These are phyloP conservation scores for Spodoptera litura DNA, from an alignment of 1,140 invertebrate species.

Conservation along the genomic window DNA sequence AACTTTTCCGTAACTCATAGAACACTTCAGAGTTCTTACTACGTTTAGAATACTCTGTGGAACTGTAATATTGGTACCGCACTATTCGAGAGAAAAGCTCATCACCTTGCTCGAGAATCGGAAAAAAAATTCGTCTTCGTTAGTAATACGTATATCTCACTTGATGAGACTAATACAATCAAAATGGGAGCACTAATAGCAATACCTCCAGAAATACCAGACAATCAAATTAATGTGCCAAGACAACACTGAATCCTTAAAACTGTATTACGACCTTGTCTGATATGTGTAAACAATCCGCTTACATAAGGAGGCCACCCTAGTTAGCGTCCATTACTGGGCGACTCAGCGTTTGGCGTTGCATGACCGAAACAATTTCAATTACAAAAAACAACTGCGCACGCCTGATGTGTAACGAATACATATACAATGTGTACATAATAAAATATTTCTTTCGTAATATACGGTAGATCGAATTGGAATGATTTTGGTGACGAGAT, in stretches of 20 bases:
- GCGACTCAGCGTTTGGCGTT: conserved; percentile 34
- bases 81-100: too few relatives aligned
- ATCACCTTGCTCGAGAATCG: too few relatives aligned
- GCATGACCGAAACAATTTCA: conserved; percentile 61
- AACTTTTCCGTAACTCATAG: too few relatives aligned
- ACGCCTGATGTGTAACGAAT: conserved; percentile 37
- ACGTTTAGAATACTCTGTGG: too few relatives aligned
- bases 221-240: conserved; percentile 19
- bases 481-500: neutral
- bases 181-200: neutral
- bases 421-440: conserved; percentile 34
- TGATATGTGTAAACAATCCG: conserved; percentile 58
- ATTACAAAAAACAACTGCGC: conserved; percentile 50
- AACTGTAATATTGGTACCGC: too few relatives aligned
- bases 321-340: conserved; percentile 51
- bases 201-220: neutral
- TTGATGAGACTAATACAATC: too few relatives aligned
- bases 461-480: conserved; percentile 8
- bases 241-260: conserved; percentile 39
- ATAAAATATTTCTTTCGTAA: conserved; percentile 22
- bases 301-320: conserved; percentile 61
- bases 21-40: too few relatives aligned
- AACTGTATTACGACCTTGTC: conserved; percentile 52
- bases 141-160: too few relatives aligned
- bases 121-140: too few relatives aligned